phyloP scores from a whole-genome alignment of 2,888 invertebrate species.

The Synanthedon vespiformis region DNA sequence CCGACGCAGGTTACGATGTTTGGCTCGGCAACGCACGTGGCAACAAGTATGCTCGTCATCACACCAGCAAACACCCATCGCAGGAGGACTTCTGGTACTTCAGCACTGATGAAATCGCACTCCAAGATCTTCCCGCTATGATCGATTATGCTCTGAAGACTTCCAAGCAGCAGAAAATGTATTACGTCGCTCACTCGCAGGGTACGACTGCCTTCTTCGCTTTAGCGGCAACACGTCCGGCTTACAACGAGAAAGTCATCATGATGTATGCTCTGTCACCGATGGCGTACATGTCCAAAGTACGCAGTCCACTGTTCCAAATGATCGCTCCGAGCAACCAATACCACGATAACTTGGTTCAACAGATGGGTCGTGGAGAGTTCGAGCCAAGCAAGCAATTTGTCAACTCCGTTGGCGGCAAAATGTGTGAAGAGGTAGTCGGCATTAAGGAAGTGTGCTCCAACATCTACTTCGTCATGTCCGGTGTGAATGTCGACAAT shows the following conservation, averaged over 20 bases:
- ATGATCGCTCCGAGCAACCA: slow-evolving; percentile 46
- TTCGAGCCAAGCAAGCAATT: slow-evolving; percentile 39
- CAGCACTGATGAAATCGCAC: slow-evolving; percentile 54
- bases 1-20: slow-evolving; percentile 53
- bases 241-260: slow-evolving; percentile 47
- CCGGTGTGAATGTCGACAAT: slow-evolving; percentile 64
- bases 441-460: slow-evolving; percentile 67
- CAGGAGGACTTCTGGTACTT: slow-evolving; percentile 54
- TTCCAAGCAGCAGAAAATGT: slow-evolving; percentile 38
- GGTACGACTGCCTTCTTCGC: slow-evolving; percentile 51
- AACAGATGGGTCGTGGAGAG: slow-evolving; percentile 33
- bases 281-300: slow-evolving; percentile 52
- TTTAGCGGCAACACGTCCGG: slow-evolving; percentile 35
- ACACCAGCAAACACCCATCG: slow-evolving; percentile 44
- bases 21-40: slow-evolving; percentile 60
- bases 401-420: slow-evolving; percentile 37
- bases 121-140: slow-evolving; percentile 53
- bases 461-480: slow-evolving; percentile 71
- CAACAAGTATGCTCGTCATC: slow-evolving; percentile 45
- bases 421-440: slow-evolving; percentile 38
- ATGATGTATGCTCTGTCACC: slow-evolving; percentile 55
- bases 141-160: slow-evolving; percentile 45
- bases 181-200: slow-evolving; percentile 48
- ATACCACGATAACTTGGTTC: slow-evolving; percentile 25
- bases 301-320: slow-evolving; percentile 49